Evolutionary conservation across 2,797 vertebrate species (phyloP), one percentile per base, ranked within the genome.

Genomic region (Parauchenoglanis punctatus): DNA sequence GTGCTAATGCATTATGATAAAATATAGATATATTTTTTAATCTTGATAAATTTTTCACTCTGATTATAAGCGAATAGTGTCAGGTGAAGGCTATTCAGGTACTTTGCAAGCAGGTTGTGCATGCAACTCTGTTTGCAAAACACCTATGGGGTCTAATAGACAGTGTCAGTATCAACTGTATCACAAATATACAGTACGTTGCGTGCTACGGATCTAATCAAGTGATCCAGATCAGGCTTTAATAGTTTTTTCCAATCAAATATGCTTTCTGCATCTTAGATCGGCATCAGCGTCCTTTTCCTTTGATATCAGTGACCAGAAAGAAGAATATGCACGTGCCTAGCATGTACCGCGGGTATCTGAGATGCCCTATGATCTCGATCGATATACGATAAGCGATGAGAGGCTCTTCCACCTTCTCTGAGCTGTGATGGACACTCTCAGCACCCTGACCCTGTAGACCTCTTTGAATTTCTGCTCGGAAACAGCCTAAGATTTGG

Each of bases 391-490:
- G 40, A 40, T 40, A 40, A 40, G 40, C 40, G 40, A 40, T 40
- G 3, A 40, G 40, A 40, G 40, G 40, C 67, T 89, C 76, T 58
- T n/a, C 81, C 61, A 83, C 61, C 81, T 88, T 46, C 76, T 80
- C 63, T 63, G 81, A 83, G 76, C 61, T 85, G 46, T 56, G 85
- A 75, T 82, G n/a, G 72, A 67, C 63, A 20, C 12, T 46, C 65
- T 63, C 46, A 65, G 68, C 40, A 20, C 44, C 40, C 76, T 67
- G 61, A 89, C 77, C 58, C 82, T 61, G 59, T 82, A 68, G 73
- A 75, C 83, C 78, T 84, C 65, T 87, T 59, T 88, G 82, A 86
- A 68, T 75, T 85, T 73, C 68, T 76, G 68, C 84, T 85, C 81
- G 3, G 82, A 78, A 63, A 76, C 76, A 67, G 83, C 90, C 86